Conservation (phyloP, 2,888 invertebrate species). For the Ormyrus nitidulus region DNA sequence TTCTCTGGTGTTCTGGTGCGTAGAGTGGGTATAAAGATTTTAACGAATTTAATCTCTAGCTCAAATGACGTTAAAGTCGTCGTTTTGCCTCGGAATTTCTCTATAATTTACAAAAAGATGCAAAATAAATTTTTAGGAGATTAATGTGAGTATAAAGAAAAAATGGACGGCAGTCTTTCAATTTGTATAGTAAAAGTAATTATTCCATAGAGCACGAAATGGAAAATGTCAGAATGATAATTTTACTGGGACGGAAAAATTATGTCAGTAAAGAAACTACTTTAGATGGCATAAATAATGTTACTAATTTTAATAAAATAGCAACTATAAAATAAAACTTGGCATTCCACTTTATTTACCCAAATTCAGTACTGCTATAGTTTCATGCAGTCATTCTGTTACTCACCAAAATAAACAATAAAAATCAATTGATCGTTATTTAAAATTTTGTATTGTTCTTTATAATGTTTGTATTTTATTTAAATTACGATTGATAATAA, state of each 20-base stretch:
- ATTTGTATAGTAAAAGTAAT: slow-evolving; percentile 27
- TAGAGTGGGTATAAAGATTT: not conserved
- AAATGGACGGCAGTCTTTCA: slow-evolving; percentile 15
- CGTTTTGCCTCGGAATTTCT: slow-evolving; percentile 8
- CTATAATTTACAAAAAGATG: slow-evolving; percentile 2
- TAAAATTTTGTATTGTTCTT: no score
- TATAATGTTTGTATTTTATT: no score
- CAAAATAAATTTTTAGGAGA: not conserved
- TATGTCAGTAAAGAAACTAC: not conserved
- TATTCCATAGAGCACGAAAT: not conserved
- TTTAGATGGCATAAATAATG: slow-evolving; percentile 29
- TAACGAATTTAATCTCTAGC: slow-evolving; percentile 17
- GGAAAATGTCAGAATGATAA: not conserved
- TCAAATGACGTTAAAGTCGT: not conserved
- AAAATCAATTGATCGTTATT: no score
- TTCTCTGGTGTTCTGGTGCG: slow-evolving; percentile 13
- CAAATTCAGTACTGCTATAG: no score
- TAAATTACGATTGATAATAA: no score
- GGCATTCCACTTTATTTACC: no score
- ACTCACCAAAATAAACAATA: no score
- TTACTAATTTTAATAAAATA: slow-evolving; percentile 48
- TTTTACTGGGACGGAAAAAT: slow-evolving; percentile 9
- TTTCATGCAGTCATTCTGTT: no score
- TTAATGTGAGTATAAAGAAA: slow-evolving; percentile 1
- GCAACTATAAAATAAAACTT: slow-evolving; percentile 12